phyloP scores from a whole-genome alignment of 2,888 invertebrate species.

The Euzophera pinguis region DNA sequence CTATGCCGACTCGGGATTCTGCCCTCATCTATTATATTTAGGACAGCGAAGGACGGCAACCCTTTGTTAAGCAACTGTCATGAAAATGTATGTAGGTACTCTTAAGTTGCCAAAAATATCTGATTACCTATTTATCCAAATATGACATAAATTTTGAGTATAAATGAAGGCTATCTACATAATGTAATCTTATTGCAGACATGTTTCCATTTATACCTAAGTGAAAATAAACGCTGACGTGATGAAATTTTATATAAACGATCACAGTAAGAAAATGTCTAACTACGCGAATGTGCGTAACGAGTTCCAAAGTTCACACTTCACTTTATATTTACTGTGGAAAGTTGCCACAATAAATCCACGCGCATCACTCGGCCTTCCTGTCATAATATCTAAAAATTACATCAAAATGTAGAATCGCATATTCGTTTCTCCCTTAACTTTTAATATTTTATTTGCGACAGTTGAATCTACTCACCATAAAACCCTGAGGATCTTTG shows the following conservation, averaged over 20 bases:
- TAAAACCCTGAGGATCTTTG: slow-evolving; percentile 31
- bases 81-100: background rate
- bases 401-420: slow-evolving; percentile 4
- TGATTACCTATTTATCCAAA: background rate
- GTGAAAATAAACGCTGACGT: slow-evolving; percentile 29
- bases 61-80: background rate
- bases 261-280: slow-evolving; percentile 74
- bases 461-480: slow-evolving; percentile 38
- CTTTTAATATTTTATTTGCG: slow-evolving; percentile 12
- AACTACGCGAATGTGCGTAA: slow-evolving; percentile 77
- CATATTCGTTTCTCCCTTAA: background rate
- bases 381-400: slow-evolving; percentile 1
- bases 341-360: slow-evolving; percentile 11
- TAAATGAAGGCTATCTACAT: background rate
- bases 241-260: slow-evolving; percentile 55
- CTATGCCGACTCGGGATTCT: too few species aligned
- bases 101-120: background rate
- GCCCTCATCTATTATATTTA: too few species aligned
- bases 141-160: background rate
- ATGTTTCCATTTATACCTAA: slow-evolving; percentile 1
- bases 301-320: slow-evolving; percentile 52
- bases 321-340: slow-evolving; percentile 10
- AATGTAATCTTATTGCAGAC: background rate
- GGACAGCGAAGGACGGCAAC: too few species aligned
- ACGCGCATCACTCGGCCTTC: slow-evolving; percentile 7